A percentile compares a stretch with the other conserved stretches of the same genome.
Evolutionary conservation across 2,113 vertebrate genomes (phyloP).

Genomic region (Capreolus pygargus): DNA sequence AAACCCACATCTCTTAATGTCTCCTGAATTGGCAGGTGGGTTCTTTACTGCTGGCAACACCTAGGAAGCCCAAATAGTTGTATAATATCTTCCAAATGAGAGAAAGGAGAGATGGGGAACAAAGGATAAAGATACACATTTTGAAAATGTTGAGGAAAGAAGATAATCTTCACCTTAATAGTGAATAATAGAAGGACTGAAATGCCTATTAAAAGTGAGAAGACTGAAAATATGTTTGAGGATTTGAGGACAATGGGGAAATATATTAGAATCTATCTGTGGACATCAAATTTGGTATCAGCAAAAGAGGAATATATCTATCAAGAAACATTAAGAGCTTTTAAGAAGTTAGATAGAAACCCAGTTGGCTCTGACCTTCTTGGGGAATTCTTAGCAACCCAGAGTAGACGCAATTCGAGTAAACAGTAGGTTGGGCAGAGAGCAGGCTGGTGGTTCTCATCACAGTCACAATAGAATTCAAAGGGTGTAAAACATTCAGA

Average conservation of each 20-base stretch:
- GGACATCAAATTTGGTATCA: background rate
- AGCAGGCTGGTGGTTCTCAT: background rate
- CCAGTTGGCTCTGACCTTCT: background rate
- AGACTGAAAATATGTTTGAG: background rate
- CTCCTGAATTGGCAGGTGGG: background rate
- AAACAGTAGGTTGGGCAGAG: background rate
- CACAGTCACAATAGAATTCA: background rate
- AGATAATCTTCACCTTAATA: background rate
- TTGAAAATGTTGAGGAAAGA: background rate
- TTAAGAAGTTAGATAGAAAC: background rate
- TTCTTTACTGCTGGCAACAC: background rate
- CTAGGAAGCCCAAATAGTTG: background rate
- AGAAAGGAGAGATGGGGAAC: background rate
- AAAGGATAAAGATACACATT: background rate
- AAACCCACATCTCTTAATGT: background rate
- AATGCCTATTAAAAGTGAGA: background rate
- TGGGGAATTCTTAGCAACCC: background rate
- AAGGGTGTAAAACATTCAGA: background rate
- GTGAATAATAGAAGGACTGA: background rate
- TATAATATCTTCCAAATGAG: background rate
- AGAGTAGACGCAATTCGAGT: background rate
- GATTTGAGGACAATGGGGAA: background rate
- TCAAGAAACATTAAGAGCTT: background rate
- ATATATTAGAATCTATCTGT: background rate
- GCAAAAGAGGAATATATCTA: background rate